These are phyloP conservation scores for Lymantria monacha DNA, from an alignment of 2,888 invertebrate species.

Conservation along the genomic window DNA sequence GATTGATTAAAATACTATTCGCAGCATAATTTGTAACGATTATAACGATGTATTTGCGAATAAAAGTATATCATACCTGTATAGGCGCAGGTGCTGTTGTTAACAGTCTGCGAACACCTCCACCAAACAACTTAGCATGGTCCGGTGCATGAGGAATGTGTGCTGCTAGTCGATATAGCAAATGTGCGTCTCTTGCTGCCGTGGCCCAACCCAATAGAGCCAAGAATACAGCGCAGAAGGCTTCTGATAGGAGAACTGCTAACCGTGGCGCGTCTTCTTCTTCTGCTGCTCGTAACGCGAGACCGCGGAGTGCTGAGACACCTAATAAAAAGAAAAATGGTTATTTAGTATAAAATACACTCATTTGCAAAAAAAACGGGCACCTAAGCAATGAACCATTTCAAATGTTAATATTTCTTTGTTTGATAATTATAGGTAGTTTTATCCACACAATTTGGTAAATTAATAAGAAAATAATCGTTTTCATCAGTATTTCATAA, in stretches of 20 bases:
- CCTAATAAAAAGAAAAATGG: constrained; percentile 58
- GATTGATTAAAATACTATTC: too few relatives aligned
- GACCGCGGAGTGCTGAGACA: constrained; percentile 94
- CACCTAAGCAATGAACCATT: too few relatives aligned
- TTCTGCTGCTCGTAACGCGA: constrained; percentile 96
- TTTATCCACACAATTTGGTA: too few relatives aligned
- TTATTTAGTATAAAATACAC: neutral
- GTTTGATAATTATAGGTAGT: too few relatives aligned
- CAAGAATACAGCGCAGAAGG: constrained; percentile 96
- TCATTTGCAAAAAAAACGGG: too few relatives aligned
- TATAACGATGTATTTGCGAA: too few relatives aligned
- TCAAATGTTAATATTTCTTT: too few relatives aligned
- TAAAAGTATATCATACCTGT: constrained; percentile 42
- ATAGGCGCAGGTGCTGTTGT: constrained; percentile 86
- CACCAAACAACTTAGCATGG: constrained; percentile 93
- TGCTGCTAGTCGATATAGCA: constrained; percentile 93
- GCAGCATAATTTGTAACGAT: too few relatives aligned
- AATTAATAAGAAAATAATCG: too few relatives aligned
- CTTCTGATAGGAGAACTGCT: constrained; percentile 94
- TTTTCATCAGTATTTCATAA: too few relatives aligned
- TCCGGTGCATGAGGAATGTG: constrained; percentile 89
- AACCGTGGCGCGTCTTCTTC: constrained; percentile 96
- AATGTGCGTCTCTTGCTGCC: constrained; percentile 95
- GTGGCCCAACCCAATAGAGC: constrained; percentile 96
- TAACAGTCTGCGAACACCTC: constrained; percentile 92